Conservation (phyloP, 1,140 invertebrate species). For the Drosophila tristis region DNA sequence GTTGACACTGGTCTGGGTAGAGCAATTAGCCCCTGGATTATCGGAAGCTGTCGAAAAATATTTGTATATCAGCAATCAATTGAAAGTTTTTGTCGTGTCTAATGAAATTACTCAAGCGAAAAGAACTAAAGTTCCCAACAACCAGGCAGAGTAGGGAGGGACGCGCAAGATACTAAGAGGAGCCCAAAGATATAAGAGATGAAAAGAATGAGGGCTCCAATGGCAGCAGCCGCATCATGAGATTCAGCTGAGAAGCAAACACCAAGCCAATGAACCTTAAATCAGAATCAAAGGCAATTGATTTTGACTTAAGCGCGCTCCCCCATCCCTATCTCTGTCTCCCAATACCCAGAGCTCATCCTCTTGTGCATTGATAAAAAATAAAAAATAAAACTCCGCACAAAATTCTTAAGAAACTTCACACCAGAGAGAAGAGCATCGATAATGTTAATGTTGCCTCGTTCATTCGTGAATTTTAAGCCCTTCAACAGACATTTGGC, state of each 20-base stretch:
- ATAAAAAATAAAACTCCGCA: constrained; percentile 13
- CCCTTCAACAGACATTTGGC: constrained; percentile 37
- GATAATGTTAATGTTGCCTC: constrained; percentile 41
- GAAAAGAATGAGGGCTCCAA: neutral
- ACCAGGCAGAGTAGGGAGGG: too few species aligned
- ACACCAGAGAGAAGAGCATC: constrained; percentile 3
- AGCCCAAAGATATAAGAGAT: constrained; percentile 14
- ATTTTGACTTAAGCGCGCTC: constrained; percentile 29
- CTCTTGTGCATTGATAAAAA: too few species aligned
- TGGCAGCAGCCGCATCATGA: too few species aligned
- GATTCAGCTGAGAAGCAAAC: neutral
- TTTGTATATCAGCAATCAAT: constrained; percentile 29
- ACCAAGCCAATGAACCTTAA: constrained; percentile 58
- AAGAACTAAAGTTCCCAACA: constrained; percentile 5
- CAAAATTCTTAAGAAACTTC: constrained; percentile 55
- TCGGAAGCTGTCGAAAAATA: constrained; percentile 27
- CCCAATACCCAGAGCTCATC: constrained; percentile 2
- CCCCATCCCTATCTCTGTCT: neutral
- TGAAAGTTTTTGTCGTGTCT: constrained; percentile 28
- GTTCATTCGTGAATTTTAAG: constrained; percentile 50
- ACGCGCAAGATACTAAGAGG: neutral
- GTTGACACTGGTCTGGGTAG: constrained; percentile 44
- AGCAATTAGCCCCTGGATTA: neutral
- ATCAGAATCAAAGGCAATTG: constrained; percentile 42
- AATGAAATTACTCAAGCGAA: constrained; percentile 27